These are phyloP conservation scores for Nemoura dubitans DNA, from an alignment of 2,888 invertebrate species.

Conservation along the genomic window DNA sequence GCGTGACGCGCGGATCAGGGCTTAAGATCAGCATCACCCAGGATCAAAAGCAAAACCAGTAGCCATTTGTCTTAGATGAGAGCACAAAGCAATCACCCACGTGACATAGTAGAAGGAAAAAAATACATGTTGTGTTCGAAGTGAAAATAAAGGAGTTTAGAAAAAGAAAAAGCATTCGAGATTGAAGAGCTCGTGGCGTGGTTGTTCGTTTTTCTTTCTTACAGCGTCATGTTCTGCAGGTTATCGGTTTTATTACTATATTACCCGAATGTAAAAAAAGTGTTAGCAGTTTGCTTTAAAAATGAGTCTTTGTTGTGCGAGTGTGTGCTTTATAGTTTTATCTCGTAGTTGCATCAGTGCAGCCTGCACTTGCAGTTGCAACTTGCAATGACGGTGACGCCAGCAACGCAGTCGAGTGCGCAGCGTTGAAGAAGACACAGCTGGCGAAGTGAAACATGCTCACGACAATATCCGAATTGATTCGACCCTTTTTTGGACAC, in stretches of 20 bases:
- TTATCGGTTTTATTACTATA: background rate
- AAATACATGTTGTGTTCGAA: constrained; percentile 9
- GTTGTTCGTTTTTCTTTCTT: background rate
- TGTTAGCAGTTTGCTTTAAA: background rate
- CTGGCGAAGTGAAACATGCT: background rate
- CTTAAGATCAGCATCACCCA: constrained; percentile 3
- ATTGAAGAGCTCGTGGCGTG: constrained; percentile 7
- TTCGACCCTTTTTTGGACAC: background rate
- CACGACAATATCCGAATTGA: background rate
- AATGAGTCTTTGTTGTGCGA: background rate
- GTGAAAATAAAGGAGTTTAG: background rate
- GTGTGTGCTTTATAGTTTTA: background rate
- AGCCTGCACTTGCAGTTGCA: background rate
- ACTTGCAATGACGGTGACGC: background rate
- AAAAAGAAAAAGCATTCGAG: background rate
- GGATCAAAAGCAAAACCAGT: constrained; percentile 38
- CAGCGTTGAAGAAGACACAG: background rate
- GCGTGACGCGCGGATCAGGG: background rate
- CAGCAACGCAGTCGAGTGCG: background rate
- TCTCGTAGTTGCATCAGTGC: background rate
- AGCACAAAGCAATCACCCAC: constrained; percentile 26
- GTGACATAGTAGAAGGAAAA: background rate
- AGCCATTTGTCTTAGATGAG: constrained; percentile 34
- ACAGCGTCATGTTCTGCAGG: background rate
- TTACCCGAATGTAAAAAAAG: background rate